These are phyloP conservation scores for Microtus montanus DNA, from an alignment of 2,113 vertebrate species.

Conservation along the genomic window DNA sequence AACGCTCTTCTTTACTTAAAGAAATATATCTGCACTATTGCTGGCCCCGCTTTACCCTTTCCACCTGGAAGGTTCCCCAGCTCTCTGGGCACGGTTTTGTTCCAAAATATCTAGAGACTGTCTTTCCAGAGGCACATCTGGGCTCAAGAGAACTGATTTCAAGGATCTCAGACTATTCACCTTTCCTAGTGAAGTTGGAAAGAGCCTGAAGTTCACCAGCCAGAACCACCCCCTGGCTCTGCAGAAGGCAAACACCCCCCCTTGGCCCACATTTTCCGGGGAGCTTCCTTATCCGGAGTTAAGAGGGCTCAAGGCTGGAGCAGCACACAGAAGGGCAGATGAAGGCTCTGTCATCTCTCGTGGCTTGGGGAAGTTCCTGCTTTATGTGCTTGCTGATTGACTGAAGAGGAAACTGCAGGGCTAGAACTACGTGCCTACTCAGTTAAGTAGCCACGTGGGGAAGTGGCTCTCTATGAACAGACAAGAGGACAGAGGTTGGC, in stretches of 20 bases:
- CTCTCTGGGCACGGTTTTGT: not conserved
- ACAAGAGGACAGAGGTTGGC: not conserved
- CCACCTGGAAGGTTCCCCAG: not conserved
- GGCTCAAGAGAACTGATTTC: not conserved
- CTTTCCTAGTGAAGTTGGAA: not conserved
- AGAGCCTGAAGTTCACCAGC: not conserved
- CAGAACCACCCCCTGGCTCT: not conserved
- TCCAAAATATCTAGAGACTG: not conserved
- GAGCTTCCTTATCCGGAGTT: not conserved
- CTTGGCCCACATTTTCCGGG: not conserved
- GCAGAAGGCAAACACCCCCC: not conserved
- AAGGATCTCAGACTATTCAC: fast-evolving
- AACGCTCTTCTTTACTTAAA: not conserved
- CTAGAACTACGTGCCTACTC: not conserved
- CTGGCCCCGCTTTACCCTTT: not conserved
- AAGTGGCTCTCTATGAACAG: not conserved
- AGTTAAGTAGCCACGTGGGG: not conserved
- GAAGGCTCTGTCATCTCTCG: not conserved
- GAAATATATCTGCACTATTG: not conserved
- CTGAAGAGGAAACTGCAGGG: not conserved
- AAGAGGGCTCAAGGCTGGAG: not conserved
- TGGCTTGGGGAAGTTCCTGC: not conserved
- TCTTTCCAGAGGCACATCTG: not conserved
- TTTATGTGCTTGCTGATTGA: not conserved
- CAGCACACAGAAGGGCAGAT: not conserved